Conservation (phyloP, 1,140 invertebrate genomes). For the Rhysida immarginata region DNA sequence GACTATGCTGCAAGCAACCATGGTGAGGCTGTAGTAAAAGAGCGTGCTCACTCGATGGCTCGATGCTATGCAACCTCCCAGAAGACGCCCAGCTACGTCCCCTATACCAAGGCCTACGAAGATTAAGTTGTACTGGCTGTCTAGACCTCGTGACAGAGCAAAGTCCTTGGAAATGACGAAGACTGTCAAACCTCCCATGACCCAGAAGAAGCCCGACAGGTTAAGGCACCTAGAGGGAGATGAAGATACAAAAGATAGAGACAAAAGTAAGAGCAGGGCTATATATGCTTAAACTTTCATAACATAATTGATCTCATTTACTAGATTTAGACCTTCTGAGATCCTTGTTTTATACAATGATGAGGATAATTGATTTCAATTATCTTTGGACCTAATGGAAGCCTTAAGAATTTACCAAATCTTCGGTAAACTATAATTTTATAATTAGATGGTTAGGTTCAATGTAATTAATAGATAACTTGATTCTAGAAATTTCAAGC, state of each 20-base stretch:
- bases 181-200: slow-evolving; percentile 16
- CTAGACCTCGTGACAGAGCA: slow-evolving; percentile 7
- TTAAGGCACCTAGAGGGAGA: slow-evolving; percentile 14
- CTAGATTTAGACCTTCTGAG: no score
- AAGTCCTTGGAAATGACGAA: slow-evolving; percentile 19
- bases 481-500: no score
- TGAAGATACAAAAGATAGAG: background rate
- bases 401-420: no score
- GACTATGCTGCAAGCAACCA: slow-evolving; percentile 8
- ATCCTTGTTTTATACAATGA: no score
- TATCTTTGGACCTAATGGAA: no score
- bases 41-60: background rate
- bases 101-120: slow-evolving; percentile 13
- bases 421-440: no score
- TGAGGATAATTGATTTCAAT: no score
- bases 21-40: slow-evolving; percentile 4
- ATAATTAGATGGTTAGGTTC: no score
- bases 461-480: no score
- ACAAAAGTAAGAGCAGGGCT: no score
- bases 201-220: slow-evolving; percentile 16
- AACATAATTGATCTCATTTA: no score
- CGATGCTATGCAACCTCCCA: slow-evolving; percentile 8
- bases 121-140: slow-evolving; percentile 11
- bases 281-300: no score
- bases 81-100: slow-evolving; percentile 14